phyloP scores from a whole-genome alignment of 2,113 vertebrate genomes.

The Zosterops lateralis region DNA sequence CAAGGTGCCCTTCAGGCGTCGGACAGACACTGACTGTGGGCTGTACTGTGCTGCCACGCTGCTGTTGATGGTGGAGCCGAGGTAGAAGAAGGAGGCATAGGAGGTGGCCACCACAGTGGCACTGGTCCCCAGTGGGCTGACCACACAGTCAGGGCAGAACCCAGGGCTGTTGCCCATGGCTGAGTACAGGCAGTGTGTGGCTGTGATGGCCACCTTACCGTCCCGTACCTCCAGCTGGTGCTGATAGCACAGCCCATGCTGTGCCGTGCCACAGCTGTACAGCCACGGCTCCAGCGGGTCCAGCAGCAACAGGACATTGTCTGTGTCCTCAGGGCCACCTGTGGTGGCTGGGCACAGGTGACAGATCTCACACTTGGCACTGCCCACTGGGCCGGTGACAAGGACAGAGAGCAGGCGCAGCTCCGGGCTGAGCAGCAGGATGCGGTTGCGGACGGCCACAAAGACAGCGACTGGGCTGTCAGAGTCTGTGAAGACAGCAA shows the following conservation, averaged over 20 bases:
- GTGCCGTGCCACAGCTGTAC: constrained; percentile 86
- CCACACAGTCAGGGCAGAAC: constrained; percentile 88
- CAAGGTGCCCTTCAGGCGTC: constrained; percentile 80
- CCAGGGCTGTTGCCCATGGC: constrained; percentile 69
- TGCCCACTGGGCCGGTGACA: constrained; percentile 83
- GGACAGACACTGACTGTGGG: constrained; percentile 85
- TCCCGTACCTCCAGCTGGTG: constrained; percentile 67
- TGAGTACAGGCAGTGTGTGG: constrained; percentile 78
- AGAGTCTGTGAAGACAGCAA: constrained; percentile 28
- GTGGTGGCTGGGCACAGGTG: not conserved
- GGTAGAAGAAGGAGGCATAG: constrained; percentile 83
- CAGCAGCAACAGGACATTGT: constrained; percentile 83
- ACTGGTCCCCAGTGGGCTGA: constrained; percentile 87
- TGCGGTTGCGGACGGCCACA: constrained; percentile 84
- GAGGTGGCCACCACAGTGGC: constrained; percentile 82
- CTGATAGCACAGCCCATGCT: constrained; percentile 85
- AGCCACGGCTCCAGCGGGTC: constrained; percentile 83
- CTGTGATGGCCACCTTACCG: not conserved
- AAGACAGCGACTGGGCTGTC: constrained; percentile 20
- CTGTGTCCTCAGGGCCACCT: constrained; percentile 69
- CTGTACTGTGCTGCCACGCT: constrained; percentile 78
- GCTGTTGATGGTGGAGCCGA: constrained; percentile 82
- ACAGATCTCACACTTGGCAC: constrained; percentile 79
- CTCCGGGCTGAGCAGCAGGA: constrained; percentile 76
- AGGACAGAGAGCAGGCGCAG: constrained; percentile 68